Percentiles rank a stretch among this genome's conserved stretches.
Conservation (phyloP, 2,797 vertebrate genomes). For the Odontamblyopus lacepedii region DNA sequence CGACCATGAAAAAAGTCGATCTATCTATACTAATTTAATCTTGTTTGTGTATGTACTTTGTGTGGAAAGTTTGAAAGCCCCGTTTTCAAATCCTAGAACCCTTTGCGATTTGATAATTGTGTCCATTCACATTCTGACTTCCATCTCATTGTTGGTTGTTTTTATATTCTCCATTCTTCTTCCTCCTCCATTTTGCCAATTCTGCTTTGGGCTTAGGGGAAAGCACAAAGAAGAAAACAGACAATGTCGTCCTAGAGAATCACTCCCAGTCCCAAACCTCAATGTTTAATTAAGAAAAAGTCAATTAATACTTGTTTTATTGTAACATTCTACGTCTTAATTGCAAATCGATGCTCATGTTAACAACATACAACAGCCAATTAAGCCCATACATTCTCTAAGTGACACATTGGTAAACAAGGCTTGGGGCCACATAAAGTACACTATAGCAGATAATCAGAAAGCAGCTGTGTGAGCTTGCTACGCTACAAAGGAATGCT, state of each 20-base stretch:
- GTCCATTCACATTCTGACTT: no score
- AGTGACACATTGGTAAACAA: conserved; percentile 21
- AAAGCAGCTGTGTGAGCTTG: neutral
- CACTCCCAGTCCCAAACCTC: neutral
- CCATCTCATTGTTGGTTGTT: no score
- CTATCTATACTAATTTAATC: no score
- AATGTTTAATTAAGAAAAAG: conserved; percentile 3
- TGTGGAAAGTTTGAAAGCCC: no score
- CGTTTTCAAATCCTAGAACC: no score
- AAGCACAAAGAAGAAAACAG: neutral
- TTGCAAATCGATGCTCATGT: conserved; percentile 7
- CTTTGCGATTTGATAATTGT: no score
- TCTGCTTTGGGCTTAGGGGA: neutral
- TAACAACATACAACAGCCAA: conserved; percentile 23
- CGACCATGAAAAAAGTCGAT: no score
- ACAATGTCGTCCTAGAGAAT: neutral
- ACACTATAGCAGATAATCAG: neutral
- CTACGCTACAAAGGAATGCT: neutral
- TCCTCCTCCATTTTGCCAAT: no score
- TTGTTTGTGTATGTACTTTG: no score
- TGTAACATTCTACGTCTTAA: conserved; percentile 1
- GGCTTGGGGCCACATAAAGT: neutral
- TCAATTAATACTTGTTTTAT: no score
- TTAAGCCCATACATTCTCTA: conserved; percentile 20
- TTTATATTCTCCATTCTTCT: no score